Percentiles rank a stretch among this genome's conserved stretches.
Evolutionary conservation across 2,797 vertebrate genomes (phyloP).

Genomic region (Sebastes baramenuke): DNA sequence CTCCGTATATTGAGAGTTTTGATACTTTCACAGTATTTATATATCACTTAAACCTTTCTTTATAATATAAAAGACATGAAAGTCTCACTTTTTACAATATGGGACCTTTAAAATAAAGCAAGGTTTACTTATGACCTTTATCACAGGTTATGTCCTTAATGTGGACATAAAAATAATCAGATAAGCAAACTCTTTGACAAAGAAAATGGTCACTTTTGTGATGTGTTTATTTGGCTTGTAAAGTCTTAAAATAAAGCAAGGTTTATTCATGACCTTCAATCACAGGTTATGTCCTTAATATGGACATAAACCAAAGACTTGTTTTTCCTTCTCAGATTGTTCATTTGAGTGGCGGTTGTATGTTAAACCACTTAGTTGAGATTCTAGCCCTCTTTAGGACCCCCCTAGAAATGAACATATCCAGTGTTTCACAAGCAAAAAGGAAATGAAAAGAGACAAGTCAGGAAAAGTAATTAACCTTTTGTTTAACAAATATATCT

Average conservation of each 20-base stretch:
- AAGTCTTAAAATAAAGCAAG: too few species aligned
- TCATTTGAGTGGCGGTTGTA: neutral
- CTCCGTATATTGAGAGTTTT: too few species aligned
- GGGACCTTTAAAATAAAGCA: neutral
- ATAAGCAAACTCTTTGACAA: too few species aligned
- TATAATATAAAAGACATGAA: too few species aligned
- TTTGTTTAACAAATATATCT: neutral
- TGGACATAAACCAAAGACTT: neutral
- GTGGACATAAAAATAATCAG: too few species aligned
- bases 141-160: fast-evolving
- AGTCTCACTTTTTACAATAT: too few species aligned
- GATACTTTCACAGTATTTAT: too few species aligned
- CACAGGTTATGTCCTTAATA: neutral
- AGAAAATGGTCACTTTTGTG: too few species aligned
- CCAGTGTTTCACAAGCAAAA: neutral
- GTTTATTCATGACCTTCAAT: too few species aligned
- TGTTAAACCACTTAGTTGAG: neutral
- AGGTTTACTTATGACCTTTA: fast-evolving
- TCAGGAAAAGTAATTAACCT: neutral
- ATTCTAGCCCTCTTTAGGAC: neutral
- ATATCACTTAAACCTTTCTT: too few species aligned
- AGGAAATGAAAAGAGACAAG: neutral
- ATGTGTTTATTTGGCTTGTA: too few species aligned
- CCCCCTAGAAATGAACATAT: neutral
- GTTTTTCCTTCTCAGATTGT: neutral